Evolutionary conservation across 2,888 invertebrate species (phyloP).

Genomic region (Cotesia congregata): DNA sequence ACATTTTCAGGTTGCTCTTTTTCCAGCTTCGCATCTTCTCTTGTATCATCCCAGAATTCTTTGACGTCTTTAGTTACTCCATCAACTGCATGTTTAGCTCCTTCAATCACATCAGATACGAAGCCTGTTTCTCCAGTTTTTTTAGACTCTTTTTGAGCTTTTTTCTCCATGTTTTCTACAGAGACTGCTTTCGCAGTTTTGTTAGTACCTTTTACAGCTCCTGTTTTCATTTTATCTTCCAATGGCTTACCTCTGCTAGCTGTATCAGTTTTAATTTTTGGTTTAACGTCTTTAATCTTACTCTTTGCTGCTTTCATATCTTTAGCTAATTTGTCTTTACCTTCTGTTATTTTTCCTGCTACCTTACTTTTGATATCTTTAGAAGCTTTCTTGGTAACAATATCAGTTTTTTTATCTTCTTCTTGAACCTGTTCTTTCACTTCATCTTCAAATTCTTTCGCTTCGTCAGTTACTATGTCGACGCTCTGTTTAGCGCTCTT

Average conservation of each 20-base stretch:
- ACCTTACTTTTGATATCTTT: constrained; percentile 39
- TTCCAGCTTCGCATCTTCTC: constrained; percentile 48
- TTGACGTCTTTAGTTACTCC: constrained; percentile 51
- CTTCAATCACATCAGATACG: constrained; percentile 57
- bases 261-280: background rate
- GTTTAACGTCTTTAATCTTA: constrained; percentile 49
- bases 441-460: constrained; percentile 50
- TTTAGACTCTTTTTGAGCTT: constrained; percentile 44
- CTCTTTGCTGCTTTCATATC: constrained; percentile 63
- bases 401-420: constrained; percentile 52
- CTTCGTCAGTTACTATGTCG: constrained; percentile 49
- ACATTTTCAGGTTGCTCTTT: constrained; percentile 41
- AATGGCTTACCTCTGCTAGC: constrained; percentile 20
- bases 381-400: constrained; percentile 33
- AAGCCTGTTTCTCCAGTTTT: constrained; percentile 49
- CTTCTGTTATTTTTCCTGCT: constrained; percentile 29
- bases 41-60: constrained; percentile 51
- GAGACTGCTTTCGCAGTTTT: background rate
- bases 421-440: constrained; percentile 48
- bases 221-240: constrained; percentile 39
- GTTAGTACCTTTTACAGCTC: constrained; percentile 34
- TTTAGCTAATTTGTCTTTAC: constrained; percentile 55
- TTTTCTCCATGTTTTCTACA: background rate
- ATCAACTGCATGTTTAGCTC: constrained; percentile 57
- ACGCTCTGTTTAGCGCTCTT: constrained; percentile 56